Base-by-base conservation (phyloP, 1,140 invertebrate genomes). In the Zaprionus capensis region DNA sequence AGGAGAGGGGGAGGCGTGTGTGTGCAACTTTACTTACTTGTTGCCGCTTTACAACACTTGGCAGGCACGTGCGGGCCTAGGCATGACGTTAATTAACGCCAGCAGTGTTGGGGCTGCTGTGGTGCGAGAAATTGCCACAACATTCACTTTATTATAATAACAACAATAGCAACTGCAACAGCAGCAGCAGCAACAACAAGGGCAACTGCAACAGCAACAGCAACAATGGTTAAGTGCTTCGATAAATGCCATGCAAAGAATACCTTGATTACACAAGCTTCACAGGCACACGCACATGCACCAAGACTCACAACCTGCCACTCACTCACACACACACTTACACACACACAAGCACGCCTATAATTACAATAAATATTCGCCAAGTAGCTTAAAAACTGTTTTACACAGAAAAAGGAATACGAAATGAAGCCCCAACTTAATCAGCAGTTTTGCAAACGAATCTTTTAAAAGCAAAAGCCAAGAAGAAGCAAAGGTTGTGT, bases 41-140 rank as follows among this genome's bases (percentile, higher is more conserved):
- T 76, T 66, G 78, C 67, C 71, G 75, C 70, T 75, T 63, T 17
- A 17, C 49, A 38, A 34, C 55, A 34, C 51, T 46, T 55, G 51
- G 46, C 46, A 11, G 46, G 1, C 17, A 41, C 20, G 20, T 51
- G 9, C 46, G 46, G 46, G 20, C 46, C 46, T 9, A 20, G 58
- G 22, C 57, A 44, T 51, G 34, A 24, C 15, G 38, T 31, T 55
- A 55, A 65, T 65, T 55, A 65, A 55, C 51, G 15, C 49, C 63
- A 26, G 15, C 53, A 46, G 57, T 26, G 31, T 63, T 31, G 38
- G 14, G 24, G 15, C 46, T 22, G 36, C 22, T 28, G 49, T 12
- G 22, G 20, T 51, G 46, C 36, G 46, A 36, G 62, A 22, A 64
- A 64, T 22, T 51, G 14, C 61, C 26, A 31, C 7, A 31, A 51